These are phyloP conservation scores for Microtus richardsoni DNA, from an alignment of 2,113 vertebrate genomes.

Conservation along the genomic window DNA sequence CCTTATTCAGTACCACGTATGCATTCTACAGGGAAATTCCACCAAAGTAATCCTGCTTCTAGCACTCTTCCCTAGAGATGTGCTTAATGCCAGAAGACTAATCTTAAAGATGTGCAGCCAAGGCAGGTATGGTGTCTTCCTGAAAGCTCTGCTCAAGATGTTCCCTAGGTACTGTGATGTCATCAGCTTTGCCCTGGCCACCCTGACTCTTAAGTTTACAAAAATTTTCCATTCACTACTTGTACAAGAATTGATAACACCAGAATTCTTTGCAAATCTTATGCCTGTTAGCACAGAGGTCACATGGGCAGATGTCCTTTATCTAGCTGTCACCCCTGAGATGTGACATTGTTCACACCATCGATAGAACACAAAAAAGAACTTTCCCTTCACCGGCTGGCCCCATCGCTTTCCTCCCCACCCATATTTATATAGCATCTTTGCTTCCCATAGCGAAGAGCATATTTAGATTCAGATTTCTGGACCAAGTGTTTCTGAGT, in stretches of 20 bases:
- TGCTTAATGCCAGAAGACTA: accelerated
- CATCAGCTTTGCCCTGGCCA: not conserved
- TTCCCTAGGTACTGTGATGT: not conserved
- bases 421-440: not conserved
- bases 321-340: accelerated
- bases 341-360: no score
- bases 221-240: not conserved
- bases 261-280: not conserved
- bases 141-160: no score
- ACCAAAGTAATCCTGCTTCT: no score
- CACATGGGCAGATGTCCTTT: accelerated
- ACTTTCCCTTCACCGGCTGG: accelerated
- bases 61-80: not conserved
- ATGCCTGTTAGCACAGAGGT: not conserved
- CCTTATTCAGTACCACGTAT: not conserved
- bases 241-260: not conserved
- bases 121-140: not conserved
- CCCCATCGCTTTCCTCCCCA: accelerated
- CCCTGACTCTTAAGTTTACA: not conserved
- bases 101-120: not conserved
- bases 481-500: not conserved
- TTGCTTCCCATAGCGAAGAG: not conserved
- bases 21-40: not conserved
- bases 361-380: accelerated
- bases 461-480: accelerated